Evolutionary conservation across 2,797 vertebrate genomes (phyloP), one percentile per base, ranked within the genome.

Genomic region (Tamandua tetradactyla): DNA sequence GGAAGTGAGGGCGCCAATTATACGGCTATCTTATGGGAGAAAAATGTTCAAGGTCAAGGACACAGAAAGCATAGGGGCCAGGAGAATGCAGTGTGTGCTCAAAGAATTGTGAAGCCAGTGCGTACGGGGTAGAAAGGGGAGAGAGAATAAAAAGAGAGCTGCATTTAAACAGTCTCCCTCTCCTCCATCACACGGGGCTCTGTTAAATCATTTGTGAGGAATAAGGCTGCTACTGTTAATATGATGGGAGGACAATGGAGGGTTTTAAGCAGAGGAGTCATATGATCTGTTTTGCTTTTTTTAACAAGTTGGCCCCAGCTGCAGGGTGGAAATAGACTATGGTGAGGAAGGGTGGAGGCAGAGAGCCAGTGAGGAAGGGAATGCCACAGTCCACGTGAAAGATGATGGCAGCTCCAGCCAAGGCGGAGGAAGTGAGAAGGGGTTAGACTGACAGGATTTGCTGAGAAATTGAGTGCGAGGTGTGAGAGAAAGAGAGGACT

Each of bases 171-270:
- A 32, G 2, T n/a, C 1, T 7, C 10, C 20, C 13, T 7, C 18
- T 2, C 0, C 15, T 17, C 27, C 57, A 17, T 3, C n/a, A 47
- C 0, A 6, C 62, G 40, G 69, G 27, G 7, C 20, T 22, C 22
- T 9, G 17, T 13, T 3, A 30, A 30, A 42, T 7, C 9, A 32
- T 27, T 12, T 8, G 15, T 8, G 7, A 55, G 69, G 68, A 55
- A 20, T 68, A 4, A 30, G 62, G 9, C 1, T 55, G 32, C 25
- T 20, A 20, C 9, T 61, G 7, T 61, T 52, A 61, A 9, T 10
- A 35, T 59, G 14, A 37, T 10, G 14, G 35, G 59, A 79, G 55
- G 17, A 13, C 9, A 25, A 27, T 18, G 17, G 23, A 42, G 13
- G 59, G 13, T 44, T 75, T 57, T 20, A 78, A 76, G 62, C 27